Conservation (phyloP, 2,113 vertebrate species). For the Pollimyrus isidori region DNA sequence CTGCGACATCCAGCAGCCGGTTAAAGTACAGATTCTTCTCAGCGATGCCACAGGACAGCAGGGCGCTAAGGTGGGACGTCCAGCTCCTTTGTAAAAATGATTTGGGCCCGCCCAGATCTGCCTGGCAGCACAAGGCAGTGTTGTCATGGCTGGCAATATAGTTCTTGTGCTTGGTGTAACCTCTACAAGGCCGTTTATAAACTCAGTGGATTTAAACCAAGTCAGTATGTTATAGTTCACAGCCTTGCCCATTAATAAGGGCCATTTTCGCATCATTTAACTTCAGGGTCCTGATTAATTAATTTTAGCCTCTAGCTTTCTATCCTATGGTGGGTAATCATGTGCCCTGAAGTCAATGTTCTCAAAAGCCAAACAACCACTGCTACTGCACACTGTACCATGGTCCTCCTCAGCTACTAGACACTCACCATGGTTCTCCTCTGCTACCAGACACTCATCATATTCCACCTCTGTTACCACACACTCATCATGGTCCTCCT, state of each 20-base stretch:
- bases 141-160: background rate
- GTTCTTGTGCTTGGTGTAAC: background rate
- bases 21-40: slow-evolving; percentile 32
- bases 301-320: background rate
- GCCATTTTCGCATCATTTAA: background rate
- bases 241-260: background rate
- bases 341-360: background rate
- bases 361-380: background rate
- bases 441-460: background rate
- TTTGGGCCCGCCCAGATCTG: slow-evolving; percentile 52
- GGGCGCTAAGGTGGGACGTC: slow-evolving; percentile 55
- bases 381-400: no score
- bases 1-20: slow-evolving; percentile 46
- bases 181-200: background rate
- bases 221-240: background rate
- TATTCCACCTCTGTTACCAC: background rate
- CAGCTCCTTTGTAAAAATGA: slow-evolving; percentile 45
- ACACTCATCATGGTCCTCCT: no score
- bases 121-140: slow-evolving; percentile 30
- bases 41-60: slow-evolving; percentile 50
- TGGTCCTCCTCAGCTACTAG: background rate
- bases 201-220: background rate
- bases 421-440: no score
- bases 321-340: background rate
- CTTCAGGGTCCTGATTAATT: background rate